Conservation (phyloP, 2,113 vertebrate species). For the Hymenochirus boettgeri region DNA sequence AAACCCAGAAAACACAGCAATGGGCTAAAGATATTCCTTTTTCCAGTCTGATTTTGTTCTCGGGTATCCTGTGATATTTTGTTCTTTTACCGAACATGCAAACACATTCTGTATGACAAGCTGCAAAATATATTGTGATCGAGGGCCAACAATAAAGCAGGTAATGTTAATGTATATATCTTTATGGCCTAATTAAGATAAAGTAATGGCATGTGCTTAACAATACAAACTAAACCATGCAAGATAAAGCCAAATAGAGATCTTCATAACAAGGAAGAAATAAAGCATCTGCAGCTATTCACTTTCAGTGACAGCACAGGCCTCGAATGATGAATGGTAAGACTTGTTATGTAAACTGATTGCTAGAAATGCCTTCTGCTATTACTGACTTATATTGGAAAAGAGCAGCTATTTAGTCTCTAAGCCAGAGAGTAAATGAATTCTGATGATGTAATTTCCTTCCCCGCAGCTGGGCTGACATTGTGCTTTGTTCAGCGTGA, state of each 20-base stretch:
- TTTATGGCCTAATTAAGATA: conserved; percentile 13
- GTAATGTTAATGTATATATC: not conserved
- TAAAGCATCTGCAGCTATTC: too few species aligned
- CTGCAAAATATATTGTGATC: not conserved
- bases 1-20: too few species aligned
- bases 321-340: conserved; percentile 4
- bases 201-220: conserved; percentile 7
- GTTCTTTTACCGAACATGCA: conserved; percentile 6
- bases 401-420: not conserved
- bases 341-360: conserved; percentile 10
- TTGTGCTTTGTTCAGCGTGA: not conserved
- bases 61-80: not conserved
- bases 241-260: not conserved
- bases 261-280: too few species aligned
- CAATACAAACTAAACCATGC: not conserved
- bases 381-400: conserved; percentile 1
- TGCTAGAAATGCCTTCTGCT: not conserved
- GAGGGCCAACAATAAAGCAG: not conserved
- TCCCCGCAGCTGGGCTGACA: not conserved
- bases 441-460: not conserved
- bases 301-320: conserved; percentile 6
- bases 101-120: not conserved
- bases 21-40: not conserved
- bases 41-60: not conserved
- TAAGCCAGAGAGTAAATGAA: not conserved